These are phyloP conservation scores for Ciconia boyciana DNA, from an alignment of 2,113 vertebrate species.

Conservation along the genomic window DNA sequence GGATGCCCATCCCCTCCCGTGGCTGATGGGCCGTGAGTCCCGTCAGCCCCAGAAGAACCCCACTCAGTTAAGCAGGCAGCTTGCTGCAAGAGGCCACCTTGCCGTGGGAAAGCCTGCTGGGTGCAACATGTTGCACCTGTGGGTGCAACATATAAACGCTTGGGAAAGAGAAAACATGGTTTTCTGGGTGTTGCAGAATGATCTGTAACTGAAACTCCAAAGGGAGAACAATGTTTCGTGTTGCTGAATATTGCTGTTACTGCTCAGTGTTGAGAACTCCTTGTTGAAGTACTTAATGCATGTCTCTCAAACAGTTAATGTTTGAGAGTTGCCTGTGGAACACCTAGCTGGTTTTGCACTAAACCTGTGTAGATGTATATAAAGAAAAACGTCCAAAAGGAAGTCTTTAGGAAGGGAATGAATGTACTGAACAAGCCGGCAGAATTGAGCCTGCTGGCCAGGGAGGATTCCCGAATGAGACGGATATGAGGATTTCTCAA, in stretches of 20 bases:
- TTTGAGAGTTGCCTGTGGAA: neutral
- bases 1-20: rapidly evolving
- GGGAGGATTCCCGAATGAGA: neutral
- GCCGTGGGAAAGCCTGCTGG: neutral
- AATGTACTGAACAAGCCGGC: neutral
- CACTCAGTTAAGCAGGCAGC: rapidly evolving
- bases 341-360: neutral
- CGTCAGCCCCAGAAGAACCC: no score
- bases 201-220: neutral
- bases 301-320: rapidly evolving
- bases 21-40: neutral
- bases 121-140: no score
- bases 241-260: neutral
- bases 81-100: neutral
- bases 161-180: neutral
- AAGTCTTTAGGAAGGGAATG: neutral
- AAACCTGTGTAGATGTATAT: neutral
- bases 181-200: neutral
- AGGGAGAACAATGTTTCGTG: neutral
- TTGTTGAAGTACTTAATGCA: neutral
- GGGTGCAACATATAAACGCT: no score
- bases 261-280: neutral
- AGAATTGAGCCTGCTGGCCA: neutral
- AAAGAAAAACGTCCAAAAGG: neutral
- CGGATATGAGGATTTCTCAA: neutral